Evolutionary conservation across 2,113 vertebrate species (phyloP).

Genomic region (Probosciger aterrimus): DNA sequence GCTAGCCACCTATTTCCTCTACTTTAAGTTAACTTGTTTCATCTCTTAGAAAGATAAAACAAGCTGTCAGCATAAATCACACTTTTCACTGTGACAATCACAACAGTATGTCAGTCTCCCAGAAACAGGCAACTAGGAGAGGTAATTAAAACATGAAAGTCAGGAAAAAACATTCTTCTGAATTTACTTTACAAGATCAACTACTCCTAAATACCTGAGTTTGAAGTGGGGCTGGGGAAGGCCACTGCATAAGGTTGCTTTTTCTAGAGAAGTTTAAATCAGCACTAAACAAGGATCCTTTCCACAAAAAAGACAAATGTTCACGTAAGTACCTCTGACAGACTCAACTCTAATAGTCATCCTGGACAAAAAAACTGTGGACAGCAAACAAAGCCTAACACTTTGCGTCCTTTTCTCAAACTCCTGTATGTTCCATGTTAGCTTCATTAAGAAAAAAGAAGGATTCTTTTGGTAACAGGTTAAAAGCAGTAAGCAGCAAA

Average conservation of each 20-base stretch:
- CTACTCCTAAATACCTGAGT: background rate
- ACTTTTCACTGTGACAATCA: constrained; percentile 34
- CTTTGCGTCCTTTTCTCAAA: background rate
- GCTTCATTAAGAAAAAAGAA: background rate
- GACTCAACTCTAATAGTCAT: background rate
- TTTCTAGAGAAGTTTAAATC: background rate
- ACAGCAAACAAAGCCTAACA: background rate
- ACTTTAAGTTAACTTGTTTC: constrained; percentile 26
- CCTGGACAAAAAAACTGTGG: background rate
- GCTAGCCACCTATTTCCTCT: background rate
- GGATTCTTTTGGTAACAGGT: background rate
- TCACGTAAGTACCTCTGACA: background rate
- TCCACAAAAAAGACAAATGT: background rate
- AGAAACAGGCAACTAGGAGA: background rate
- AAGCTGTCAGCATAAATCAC: constrained; percentile 42
- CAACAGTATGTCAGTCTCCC: background rate
- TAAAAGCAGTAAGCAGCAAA: background rate
- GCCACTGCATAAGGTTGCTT: background rate
- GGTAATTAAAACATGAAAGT: background rate
- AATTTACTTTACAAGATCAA: background rate
- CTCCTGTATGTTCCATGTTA: background rate
- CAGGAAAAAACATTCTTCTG: background rate
- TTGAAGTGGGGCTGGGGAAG: background rate
- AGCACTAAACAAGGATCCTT: background rate
- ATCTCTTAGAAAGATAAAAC: constrained; percentile 46